These are phyloP conservation scores for Lepidocyrtinus sp. DNA, from an alignment of 2,888 invertebrate species.

Conservation along the genomic window DNA sequence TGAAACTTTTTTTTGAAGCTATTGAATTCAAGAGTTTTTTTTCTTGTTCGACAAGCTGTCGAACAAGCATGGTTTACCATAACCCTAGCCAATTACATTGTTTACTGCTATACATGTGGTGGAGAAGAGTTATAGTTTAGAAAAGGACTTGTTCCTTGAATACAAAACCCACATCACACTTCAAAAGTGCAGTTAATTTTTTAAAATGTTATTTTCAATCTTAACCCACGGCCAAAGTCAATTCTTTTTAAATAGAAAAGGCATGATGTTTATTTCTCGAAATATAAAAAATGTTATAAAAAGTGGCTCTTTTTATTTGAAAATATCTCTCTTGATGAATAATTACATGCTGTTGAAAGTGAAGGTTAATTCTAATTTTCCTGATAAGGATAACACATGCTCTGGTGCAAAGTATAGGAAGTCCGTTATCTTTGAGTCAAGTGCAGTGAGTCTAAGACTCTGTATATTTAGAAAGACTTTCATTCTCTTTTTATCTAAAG, in stretches of 20 bases:
- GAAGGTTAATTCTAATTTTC: constrained; percentile 30
- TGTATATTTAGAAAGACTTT: constrained; percentile 6
- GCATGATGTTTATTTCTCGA: background rate
- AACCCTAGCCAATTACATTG: constrained; percentile 24
- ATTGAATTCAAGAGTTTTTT: background rate
- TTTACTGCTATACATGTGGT: background rate
- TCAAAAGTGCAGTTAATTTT: background rate
- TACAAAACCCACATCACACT: too few species aligned
- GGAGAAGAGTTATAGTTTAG: constrained; percentile 27
- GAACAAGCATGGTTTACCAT: background rate
- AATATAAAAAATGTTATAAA: background rate
- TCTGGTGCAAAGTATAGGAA: constrained; percentile 12
- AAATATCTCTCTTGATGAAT: constrained; percentile 18
- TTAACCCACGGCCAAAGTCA: background rate
- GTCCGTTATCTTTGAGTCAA: constrained; percentile 15
- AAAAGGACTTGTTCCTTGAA: background rate
- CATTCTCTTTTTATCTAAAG: constrained; percentile 6
- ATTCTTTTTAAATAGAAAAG: too few species aligned
- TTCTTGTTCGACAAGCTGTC: constrained; percentile 36
- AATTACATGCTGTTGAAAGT: constrained; percentile 34
- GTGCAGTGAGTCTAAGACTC: background rate
- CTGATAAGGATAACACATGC: background rate
- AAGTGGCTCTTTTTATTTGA: background rate
- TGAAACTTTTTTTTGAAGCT: constrained; percentile 30
- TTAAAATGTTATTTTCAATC: constrained; percentile 4